Evolutionary conservation across 1,140 invertebrate species (phyloP).

Genomic region (Rhopalosiphum padi): DNA sequence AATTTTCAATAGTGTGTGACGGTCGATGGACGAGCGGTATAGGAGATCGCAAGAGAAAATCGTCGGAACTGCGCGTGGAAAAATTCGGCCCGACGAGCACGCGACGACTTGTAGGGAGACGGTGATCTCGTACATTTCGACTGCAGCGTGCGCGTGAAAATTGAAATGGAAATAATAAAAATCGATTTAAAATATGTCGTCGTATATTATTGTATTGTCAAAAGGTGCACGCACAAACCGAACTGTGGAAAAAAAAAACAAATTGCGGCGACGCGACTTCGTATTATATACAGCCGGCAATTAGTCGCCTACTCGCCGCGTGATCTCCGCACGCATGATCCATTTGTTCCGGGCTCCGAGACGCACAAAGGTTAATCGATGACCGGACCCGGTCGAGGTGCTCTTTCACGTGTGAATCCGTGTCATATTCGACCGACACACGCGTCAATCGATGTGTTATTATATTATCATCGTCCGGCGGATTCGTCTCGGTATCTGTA

Average conservation of each 20-base stretch:
- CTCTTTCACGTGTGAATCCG: conserved; percentile 10
- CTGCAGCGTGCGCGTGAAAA: not conserved
- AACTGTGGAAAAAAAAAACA: not conserved
- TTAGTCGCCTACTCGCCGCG: not conserved
- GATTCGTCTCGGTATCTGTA: not conserved
- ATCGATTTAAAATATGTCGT: not conserved
- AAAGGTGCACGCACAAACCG: not conserved
- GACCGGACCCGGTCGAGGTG: not conserved
- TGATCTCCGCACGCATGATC: conserved; percentile 34
- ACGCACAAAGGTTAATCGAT: conserved; percentile 48
- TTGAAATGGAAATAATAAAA: not conserved
- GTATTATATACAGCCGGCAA: not conserved
- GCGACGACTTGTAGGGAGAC: not conserved
- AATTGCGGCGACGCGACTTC: not conserved
- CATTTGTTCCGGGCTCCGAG: conserved; percentile 30
- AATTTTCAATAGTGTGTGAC: conserved; percentile 10
- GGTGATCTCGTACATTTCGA: not conserved
- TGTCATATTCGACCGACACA: conserved; percentile 8
- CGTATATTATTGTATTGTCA: not conserved
- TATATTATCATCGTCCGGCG: not conserved
- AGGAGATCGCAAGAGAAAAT: not conserved
- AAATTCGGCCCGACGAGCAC: not conserved
- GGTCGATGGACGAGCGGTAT: not conserved
- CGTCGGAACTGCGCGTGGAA: not conserved
- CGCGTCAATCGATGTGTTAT: not conserved